Conservation (phyloP, 2,113 vertebrate genomes). For the Riparia riparia region DNA sequence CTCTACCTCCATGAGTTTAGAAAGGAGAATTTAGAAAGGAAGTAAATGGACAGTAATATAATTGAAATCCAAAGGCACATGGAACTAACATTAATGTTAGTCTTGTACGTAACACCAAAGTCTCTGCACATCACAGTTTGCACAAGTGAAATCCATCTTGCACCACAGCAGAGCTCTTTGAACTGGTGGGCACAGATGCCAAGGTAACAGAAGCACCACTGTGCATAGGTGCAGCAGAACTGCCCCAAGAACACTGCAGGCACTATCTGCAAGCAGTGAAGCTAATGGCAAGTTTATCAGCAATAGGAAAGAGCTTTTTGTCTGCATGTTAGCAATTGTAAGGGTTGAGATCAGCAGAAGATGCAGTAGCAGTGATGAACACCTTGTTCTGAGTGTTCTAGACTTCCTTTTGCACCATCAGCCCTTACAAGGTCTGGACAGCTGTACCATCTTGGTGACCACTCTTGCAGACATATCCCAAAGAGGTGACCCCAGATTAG, state of each 20-base stretch:
- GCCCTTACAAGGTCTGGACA: neutral
- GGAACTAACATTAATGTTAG: neutral
- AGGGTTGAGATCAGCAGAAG: neutral
- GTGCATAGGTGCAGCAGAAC: neutral
- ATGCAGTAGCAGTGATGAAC: neutral
- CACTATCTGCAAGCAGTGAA: neutral
- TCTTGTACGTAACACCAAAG: neutral
- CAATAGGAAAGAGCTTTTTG: neutral
- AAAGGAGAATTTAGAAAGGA: neutral
- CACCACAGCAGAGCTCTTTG: neutral
- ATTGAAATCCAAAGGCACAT: neutral
- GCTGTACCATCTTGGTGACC: neutral
- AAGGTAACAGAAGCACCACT: fast-evolving
- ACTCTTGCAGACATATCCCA: fast-evolving
- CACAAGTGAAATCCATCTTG: neutral
- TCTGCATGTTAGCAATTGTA: neutral
- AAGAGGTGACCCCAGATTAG: neutral
- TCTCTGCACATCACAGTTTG: neutral
- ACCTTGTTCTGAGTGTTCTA: neutral
- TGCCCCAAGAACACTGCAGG: neutral
- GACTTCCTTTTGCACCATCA: neutral
- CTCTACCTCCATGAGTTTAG: neutral
- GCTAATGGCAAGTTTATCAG: neutral
- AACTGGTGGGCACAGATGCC: neutral
- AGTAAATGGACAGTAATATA: neutral